Evolutionary conservation across 2,888 invertebrate species (phyloP).

Genomic region (Theodoxus fluviatilis): DNA sequence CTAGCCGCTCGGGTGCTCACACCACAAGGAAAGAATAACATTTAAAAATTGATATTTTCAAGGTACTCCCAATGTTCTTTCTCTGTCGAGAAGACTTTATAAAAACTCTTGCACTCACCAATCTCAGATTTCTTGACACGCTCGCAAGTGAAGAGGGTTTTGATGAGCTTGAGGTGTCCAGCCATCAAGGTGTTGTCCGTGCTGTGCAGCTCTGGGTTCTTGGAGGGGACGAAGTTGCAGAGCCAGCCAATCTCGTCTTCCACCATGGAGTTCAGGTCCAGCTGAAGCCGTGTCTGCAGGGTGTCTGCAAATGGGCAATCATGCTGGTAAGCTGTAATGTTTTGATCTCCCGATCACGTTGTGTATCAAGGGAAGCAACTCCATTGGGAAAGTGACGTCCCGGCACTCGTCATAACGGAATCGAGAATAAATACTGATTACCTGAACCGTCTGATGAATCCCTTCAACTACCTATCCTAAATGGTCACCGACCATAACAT

Average conservation of each 20-base stretch:
- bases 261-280: constrained; percentile 64
- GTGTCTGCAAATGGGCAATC: constrained; percentile 43
- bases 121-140: constrained; percentile 62
- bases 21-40: too few species aligned
- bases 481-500: too few species aligned
- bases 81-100: too few species aligned
- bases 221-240: constrained; percentile 65
- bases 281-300: constrained; percentile 60
- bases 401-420: too few species aligned
- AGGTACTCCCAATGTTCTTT: neutral
- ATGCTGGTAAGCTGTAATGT: too few species aligned
- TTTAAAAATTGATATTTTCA: neutral
- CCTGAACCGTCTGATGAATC: too few species aligned
- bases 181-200: constrained; percentile 67
- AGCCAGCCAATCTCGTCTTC: constrained; percentile 68
- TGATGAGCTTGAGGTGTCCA: constrained; percentile 66
- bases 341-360: too few species aligned
- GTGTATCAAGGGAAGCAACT: too few species aligned
- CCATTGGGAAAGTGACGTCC: too few species aligned
- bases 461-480: too few species aligned
- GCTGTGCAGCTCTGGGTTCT: constrained; percentile 50
- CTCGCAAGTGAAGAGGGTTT: constrained; percentile 66
- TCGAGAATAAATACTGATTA: too few species aligned
- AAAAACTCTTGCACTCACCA: constrained; percentile 44
- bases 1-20: too few species aligned